A percentile compares a stretch with the other conserved stretches of the same genome.
Conservation (phyloP, 2,888 invertebrate genomes). For the Myopa tessellatipennis region DNA sequence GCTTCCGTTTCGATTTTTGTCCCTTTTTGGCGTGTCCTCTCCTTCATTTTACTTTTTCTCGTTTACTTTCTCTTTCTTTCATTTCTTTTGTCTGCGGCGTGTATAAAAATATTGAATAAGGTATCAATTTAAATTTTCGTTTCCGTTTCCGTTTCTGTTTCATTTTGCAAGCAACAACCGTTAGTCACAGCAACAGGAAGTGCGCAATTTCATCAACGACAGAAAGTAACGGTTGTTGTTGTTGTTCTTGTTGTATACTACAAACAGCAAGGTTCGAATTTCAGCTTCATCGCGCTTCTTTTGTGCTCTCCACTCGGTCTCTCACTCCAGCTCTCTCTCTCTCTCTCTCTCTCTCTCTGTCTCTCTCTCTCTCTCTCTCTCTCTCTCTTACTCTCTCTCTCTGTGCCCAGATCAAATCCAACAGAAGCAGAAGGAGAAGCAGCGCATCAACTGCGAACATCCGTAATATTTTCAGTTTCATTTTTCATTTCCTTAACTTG, state of each 20-base stretch:
- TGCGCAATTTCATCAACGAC: not conserved
- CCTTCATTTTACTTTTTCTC: not conserved
- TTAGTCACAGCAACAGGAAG: slow-evolving; percentile 4
- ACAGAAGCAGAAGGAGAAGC: not conserved
- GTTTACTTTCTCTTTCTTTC: not conserved
- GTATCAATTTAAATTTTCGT: slow-evolving; percentile 46
- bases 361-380: not conserved
- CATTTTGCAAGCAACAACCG: slow-evolving; percentile 24
- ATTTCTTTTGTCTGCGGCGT: not conserved
- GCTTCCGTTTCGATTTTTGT: not conserved
- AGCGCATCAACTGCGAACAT: not conserved
- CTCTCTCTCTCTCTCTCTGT: not conserved
- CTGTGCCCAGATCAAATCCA: not conserved
- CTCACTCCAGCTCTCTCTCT: not conserved
- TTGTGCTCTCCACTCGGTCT: not conserved
- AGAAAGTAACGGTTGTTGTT: not conserved
- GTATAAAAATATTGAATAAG: slow-evolving; percentile 31
- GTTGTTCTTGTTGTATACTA: not conserved
- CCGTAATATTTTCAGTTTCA: not conserved
- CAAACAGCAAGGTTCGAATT: not conserved
- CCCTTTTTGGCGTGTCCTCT: not conserved
- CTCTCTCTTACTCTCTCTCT: not conserved
- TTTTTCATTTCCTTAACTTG: not conserved
- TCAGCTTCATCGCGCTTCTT: not conserved
- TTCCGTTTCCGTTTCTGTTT: slow-evolving; percentile 26